These are phyloP conservation scores for Stenoptilia bipunctidactyla DNA, from an alignment of 2,888 invertebrate genomes.

Conservation along the genomic window DNA sequence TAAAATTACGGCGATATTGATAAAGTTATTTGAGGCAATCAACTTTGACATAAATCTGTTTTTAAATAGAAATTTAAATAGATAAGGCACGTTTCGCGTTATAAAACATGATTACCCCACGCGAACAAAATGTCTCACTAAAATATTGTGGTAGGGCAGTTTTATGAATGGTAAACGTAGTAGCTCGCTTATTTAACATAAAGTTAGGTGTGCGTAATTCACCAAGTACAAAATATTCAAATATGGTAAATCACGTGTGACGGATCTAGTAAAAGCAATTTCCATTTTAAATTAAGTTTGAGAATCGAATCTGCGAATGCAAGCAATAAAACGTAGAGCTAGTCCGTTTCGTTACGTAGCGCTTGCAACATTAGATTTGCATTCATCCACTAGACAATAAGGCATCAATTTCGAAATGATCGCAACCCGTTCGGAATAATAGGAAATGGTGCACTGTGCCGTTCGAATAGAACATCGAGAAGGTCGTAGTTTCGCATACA, in stretches of 20 bases:
- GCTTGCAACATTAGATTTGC: conserved; percentile 32
- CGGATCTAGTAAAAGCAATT: too few species aligned
- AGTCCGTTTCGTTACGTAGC: neutral
- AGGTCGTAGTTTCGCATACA: conserved; percentile 60
- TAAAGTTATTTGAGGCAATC: neutral
- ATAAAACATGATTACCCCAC: conserved; percentile 13
- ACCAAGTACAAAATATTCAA: too few species aligned
- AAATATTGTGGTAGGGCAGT: conserved; percentile 44
- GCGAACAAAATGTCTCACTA: conserved; percentile 19
- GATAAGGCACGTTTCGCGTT: conserved; percentile 6
- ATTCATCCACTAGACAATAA: conserved; percentile 47
- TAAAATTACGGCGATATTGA: too few species aligned
- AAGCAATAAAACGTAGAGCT: conserved; percentile 6
- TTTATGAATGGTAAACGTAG: conserved; percentile 25
- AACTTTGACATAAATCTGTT: neutral
- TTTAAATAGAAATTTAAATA: conserved; percentile 4
- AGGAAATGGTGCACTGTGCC: conserved; percentile 63
- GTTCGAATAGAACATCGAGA: conserved; percentile 56
- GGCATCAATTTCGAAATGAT: conserved; percentile 55
- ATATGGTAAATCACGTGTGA: too few species aligned
- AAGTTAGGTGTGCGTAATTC: too few species aligned
- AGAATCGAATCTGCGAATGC: conserved; percentile 16
- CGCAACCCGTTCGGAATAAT: conserved; percentile 47
- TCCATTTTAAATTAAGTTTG: too few species aligned
- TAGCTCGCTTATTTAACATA: too few species aligned